phyloP scores from a whole-genome alignment of 2,113 vertebrate genomes.

The Naja naja region DNA sequence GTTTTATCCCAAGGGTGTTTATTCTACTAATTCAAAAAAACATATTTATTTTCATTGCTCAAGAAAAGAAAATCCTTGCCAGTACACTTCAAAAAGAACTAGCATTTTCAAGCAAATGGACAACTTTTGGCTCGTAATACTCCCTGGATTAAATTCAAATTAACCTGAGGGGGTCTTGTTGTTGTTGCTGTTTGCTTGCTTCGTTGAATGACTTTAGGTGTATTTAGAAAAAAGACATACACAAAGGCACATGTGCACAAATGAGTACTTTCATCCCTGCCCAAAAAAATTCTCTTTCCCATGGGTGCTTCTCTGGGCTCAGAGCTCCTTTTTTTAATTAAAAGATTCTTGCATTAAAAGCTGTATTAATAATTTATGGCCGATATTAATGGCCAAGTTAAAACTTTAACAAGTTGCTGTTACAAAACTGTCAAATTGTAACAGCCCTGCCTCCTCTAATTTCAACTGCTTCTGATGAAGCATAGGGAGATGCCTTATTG shows the following conservation, averaged over 20 bases:
- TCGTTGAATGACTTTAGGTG: not conserved
- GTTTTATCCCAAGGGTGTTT: not conserved
- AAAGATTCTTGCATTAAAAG: conserved; percentile 58
- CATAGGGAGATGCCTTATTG: conserved; percentile 78
- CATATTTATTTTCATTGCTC: not conserved
- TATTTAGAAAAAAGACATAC: conserved; percentile 29
- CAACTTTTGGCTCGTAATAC: not conserved
- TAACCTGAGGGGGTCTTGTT: not conserved
- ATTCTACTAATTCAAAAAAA: conserved; percentile 7
- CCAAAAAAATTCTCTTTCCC: conserved; percentile 32
- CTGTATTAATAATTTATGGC: conserved; percentile 73
- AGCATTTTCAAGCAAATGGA: not conserved
- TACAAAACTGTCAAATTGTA: conserved; percentile 76
- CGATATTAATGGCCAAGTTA: conserved; percentile 70
- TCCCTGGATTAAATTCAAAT: not conserved
- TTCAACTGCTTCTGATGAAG: conserved; percentile 74
- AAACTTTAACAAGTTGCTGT: conserved; percentile 77
- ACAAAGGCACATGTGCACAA: not conserved
- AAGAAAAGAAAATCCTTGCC: not conserved
- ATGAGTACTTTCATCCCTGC: not conserved
- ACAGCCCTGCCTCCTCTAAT: conserved; percentile 73
- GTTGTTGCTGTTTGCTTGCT: not conserved
- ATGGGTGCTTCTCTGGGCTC: conserved; percentile 45
- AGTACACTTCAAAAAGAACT: not conserved
- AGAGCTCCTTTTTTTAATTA: conserved; percentile 52